Conservation (phyloP, 2,797 vertebrate species). For the Coreius guichenoti region DNA sequence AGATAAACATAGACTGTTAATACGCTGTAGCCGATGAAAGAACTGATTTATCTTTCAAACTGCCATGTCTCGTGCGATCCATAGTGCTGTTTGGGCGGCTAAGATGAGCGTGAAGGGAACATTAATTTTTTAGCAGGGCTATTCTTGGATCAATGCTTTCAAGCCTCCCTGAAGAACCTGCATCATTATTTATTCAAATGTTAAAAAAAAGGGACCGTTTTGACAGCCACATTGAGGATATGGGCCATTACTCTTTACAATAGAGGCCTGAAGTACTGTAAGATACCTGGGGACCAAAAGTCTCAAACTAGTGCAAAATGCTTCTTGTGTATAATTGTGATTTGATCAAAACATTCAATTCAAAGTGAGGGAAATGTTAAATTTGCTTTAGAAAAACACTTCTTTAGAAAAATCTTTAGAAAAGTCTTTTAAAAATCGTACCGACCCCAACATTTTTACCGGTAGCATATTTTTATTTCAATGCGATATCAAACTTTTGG, state of each 20-base stretch:
- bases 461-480: too few relatives aligned
- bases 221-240: conserved; percentile 62
- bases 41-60: conserved; percentile 49
- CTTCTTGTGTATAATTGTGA: too few relatives aligned
- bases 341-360: background rate
- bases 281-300: background rate
- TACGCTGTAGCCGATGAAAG: conserved; percentile 26
- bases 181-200: conserved; percentile 85
- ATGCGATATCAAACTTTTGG: background rate
- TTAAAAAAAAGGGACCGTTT: conserved; percentile 60
- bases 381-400: too few relatives aligned
- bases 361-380: background rate
- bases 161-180: conserved; percentile 82
- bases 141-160: conserved; percentile 87
- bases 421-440: too few relatives aligned
- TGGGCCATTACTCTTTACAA: conserved; percentile 57
- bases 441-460: too few relatives aligned
- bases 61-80: conserved; percentile 38
- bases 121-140: conserved; percentile 89
- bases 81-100: conserved; percentile 49
- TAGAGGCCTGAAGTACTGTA: conserved; percentile 39
- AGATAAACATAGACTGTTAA: conserved; percentile 40
- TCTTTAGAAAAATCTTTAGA: too few relatives aligned
- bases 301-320: too few relatives aligned
- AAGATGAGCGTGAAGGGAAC: conserved; percentile 62